These are phyloP conservation scores for Lepidurus couesii DNA, from an alignment of 1,140 invertebrate genomes.

Conservation along the genomic window DNA sequence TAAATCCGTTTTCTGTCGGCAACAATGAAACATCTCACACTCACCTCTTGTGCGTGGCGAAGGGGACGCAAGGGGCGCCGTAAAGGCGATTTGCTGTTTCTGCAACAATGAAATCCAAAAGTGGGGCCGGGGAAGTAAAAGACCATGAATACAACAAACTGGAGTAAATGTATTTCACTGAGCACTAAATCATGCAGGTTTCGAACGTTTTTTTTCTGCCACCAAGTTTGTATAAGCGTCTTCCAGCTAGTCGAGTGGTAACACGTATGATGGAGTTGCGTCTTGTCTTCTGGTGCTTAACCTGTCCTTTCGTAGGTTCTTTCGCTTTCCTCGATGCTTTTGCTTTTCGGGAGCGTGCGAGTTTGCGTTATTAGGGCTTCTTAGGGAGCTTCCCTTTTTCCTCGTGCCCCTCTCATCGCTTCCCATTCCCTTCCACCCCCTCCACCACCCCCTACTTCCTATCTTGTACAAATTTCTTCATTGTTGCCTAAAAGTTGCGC, in stretches of 20 bases:
- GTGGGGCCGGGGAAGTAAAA: too few relatives aligned
- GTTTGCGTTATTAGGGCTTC: constrained; percentile 15
- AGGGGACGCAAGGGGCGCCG: too few relatives aligned
- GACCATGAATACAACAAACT: too few relatives aligned
- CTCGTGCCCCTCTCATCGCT: neutral
- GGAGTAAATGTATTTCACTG: too few relatives aligned
- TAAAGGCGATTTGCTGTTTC: neutral
- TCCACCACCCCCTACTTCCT: neutral
- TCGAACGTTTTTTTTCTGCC: neutral
- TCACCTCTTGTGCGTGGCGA: constrained; percentile 1
- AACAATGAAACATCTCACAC: neutral
- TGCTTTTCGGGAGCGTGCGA: neutral
- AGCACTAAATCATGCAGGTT: too few relatives aligned
- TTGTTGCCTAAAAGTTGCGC: neutral
- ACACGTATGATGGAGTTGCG: constrained; percentile 8
- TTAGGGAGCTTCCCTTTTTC: neutral
- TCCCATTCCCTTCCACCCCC: neutral
- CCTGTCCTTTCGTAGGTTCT: neutral
- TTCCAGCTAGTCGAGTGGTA: neutral
- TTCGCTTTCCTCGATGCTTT: neutral
- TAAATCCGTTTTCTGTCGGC: neutral
- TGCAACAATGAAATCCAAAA: neutral
- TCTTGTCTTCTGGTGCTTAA: constrained; percentile 18
- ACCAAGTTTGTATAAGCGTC: neutral
- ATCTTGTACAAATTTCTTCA: neutral